Conservation (phyloP, 1,140 invertebrate species). For the Drosophila jambulina region DNA sequence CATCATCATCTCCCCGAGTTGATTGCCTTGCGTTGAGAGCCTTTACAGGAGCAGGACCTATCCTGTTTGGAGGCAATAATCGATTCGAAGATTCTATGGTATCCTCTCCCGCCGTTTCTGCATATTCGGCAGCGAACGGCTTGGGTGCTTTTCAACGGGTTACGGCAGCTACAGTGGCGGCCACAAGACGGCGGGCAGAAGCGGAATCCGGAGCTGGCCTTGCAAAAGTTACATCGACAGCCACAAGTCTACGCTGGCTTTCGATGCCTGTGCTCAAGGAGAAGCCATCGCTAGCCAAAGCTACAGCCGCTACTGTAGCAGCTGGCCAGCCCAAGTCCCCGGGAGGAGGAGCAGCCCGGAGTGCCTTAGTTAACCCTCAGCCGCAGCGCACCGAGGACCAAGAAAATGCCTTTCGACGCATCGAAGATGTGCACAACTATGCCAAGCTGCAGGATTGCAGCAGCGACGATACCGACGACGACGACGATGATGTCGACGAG, state of each 20-base stretch:
- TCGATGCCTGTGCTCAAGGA: constrained; percentile 17
- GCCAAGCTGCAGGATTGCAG: constrained; percentile 69
- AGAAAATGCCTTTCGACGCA: constrained; percentile 83
- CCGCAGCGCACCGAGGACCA: constrained; percentile 79
- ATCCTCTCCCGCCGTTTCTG: background rate
- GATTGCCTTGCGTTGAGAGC: background rate
- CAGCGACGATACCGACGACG: constrained; percentile 64
- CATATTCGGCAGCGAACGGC: background rate
- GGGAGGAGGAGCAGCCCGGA: constrained; percentile 42
- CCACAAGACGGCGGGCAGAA: background rate
- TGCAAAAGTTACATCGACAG: background rate
- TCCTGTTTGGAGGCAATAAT: too few relatives aligned
- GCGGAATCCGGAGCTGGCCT: background rate
- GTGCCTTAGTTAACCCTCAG: constrained; percentile 57
- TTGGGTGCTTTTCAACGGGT: background rate
- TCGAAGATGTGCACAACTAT: constrained; percentile 84
- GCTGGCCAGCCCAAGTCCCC: constrained; percentile 6
- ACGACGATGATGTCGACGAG: constrained; percentile 47
- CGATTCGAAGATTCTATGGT: background rate
- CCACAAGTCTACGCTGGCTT: constrained; percentile 16
- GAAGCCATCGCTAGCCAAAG: constrained; percentile 1
- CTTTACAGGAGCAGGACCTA: background rate
- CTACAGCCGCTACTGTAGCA: background rate
- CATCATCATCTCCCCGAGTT: background rate
- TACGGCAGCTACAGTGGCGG: background rate